Percentiles rank a stretch among this genome's conserved stretches.
phyloP scores from a whole-genome alignment of 2,888 invertebrate species.

The Gnatocerus cornutus region DNA sequence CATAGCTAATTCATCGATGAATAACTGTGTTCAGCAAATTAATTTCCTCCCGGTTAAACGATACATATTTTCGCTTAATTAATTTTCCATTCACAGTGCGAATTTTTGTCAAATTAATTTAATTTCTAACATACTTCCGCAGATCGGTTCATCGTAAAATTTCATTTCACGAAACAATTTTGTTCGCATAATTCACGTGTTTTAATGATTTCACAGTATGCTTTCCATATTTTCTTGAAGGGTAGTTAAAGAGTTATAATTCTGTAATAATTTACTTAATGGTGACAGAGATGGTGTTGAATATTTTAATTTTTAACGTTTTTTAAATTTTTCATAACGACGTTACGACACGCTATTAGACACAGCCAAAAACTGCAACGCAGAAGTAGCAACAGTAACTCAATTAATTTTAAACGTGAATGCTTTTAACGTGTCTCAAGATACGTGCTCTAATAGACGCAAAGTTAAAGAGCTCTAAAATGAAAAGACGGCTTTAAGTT shows the following conservation, averaged over 20 bases:
- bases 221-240: conserved; percentile 21
- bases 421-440: conserved; percentile 8
- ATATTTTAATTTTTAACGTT: conserved; percentile 18
- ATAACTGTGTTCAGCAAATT: too few relatives aligned
- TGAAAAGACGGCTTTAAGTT: not conserved
- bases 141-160: not conserved
- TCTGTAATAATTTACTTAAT: conserved; percentile 23
- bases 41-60: too few relatives aligned
- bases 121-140: too few relatives aligned
- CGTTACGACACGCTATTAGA: conserved; percentile 7
- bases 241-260: conserved; percentile 25
- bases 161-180: not conserved
- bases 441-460: conserved; percentile 5
- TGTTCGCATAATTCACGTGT: conserved; percentile 21
- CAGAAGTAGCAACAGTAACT: not conserved
- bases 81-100: too few relatives aligned
- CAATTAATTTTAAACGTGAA: conserved; percentile 20
- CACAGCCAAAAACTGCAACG: not conserved
- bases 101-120: too few relatives aligned
- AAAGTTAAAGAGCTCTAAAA: not conserved
- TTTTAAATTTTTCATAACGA: conserved; percentile 6
- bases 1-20: too few relatives aligned
- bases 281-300: conserved; percentile 12
- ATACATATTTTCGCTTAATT: too few relatives aligned
- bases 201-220: conserved; percentile 16